Evolutionary conservation across 2,113 vertebrate genomes (phyloP).

Genomic region (Butastur rufipennis): DNA sequence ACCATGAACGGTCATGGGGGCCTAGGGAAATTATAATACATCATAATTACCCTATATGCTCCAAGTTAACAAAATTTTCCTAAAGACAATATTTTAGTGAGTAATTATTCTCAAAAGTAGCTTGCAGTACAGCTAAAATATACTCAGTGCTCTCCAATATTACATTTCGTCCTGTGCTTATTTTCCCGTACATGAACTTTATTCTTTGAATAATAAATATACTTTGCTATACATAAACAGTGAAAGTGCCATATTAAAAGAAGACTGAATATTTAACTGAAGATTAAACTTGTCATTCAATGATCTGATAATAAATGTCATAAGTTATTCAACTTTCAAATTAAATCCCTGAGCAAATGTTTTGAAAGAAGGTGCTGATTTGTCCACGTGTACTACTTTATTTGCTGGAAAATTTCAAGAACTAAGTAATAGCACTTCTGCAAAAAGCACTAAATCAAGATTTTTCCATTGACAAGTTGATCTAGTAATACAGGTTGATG

Average conservation of each 20-base stretch:
- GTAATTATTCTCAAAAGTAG: neutral
- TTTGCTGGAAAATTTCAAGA: constrained; percentile 15
- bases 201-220: neutral
- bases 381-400: neutral
- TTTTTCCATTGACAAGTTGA: constrained; percentile 18
- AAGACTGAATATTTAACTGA: neutral
- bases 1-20: neutral
- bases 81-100: neutral
- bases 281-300: constrained; percentile 26
- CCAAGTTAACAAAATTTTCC: neutral
- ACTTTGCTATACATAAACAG: neutral
- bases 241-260: neutral
- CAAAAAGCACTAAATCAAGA: neutral
- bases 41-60: neutral
- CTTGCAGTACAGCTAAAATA: neutral
- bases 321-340: neutral
- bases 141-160: neutral
- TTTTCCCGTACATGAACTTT: neutral
- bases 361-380: neutral
- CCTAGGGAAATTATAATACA: neutral
- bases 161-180: neutral
- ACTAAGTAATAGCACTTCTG: neutral
- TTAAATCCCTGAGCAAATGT: constrained; percentile 31
- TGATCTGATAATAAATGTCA: constrained; percentile 14
- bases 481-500: neutral